Evolutionary conservation across 2,888 invertebrate species (phyloP).

Genomic region (Amaurobius ferox): DNA sequence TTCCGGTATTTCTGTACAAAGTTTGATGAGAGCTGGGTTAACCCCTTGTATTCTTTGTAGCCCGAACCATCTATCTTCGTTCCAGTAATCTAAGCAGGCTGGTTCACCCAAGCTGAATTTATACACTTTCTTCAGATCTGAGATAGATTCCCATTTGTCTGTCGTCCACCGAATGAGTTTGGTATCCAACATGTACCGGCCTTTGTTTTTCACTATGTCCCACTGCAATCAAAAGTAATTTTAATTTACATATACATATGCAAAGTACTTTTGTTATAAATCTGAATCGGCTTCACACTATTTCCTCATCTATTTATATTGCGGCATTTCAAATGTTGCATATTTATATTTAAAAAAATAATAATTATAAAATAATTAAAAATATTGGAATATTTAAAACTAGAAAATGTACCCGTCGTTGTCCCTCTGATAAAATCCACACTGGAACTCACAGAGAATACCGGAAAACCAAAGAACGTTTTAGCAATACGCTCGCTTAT

Average conservation of each 20-base stretch:
- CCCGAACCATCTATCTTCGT: constrained; percentile 78
- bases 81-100: constrained; percentile 76
- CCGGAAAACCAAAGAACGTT: too few species aligned
- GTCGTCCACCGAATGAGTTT: constrained; percentile 74
- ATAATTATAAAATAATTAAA: too few species aligned
- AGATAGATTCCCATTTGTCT: constrained; percentile 77
- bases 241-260: neutral
- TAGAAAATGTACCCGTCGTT: too few species aligned
- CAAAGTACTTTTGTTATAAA: too few species aligned
- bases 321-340: too few species aligned
- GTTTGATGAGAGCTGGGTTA: constrained; percentile 78
- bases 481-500: too few species aligned
- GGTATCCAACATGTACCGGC: constrained; percentile 73
- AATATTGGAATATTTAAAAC: too few species aligned
- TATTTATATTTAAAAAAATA: too few species aligned
- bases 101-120: constrained; percentile 76
- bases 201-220: constrained; percentile 75
- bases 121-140: constrained; percentile 77
- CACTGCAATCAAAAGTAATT: constrained; percentile 73
- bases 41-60: constrained; percentile 79
- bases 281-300: too few species aligned
- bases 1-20: constrained; percentile 79
- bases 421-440: too few species aligned
- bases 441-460: too few species aligned
- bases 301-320: too few species aligned